Evolutionary conservation across 2,888 invertebrate genomes (phyloP).

Genomic region (Spisula subtruncata): DNA sequence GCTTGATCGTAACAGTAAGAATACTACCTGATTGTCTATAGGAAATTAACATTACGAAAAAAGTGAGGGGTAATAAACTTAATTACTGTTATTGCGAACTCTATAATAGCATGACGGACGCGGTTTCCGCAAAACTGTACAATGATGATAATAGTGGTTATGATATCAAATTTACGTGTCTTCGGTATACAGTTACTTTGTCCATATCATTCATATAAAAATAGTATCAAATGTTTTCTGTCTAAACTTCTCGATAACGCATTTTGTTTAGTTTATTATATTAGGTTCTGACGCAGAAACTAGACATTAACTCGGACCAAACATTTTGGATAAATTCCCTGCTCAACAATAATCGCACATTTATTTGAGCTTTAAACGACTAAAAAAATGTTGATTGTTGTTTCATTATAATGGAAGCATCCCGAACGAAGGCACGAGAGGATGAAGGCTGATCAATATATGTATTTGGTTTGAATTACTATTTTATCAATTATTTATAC

Average conservation of each 20-base stretch:
- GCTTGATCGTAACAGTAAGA: too few relatives aligned
- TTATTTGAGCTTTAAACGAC: slow-evolving; percentile 27
- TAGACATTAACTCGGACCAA: slow-evolving; percentile 19
- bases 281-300: slow-evolving; percentile 9
- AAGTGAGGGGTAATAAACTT: too few relatives aligned
- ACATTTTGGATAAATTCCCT: slow-evolving; percentile 21
- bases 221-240: background rate
- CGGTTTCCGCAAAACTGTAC: background rate
- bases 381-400: slow-evolving; percentile 22
- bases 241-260: background rate
- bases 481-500: slow-evolving; percentile 42
- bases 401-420: slow-evolving; percentile 1
- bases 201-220: background rate
- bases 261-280: background rate
- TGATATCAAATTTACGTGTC: background rate
- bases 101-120: background rate
- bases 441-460: slow-evolving; percentile 18
- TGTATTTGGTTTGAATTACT: background rate
- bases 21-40: too few relatives aligned
- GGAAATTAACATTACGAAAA: too few relatives aligned
- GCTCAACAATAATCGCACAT: background rate
- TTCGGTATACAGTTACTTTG: background rate
- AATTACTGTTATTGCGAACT: background rate
- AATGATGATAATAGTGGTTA: background rate
- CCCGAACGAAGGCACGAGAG: background rate